phyloP scores from a whole-genome alignment of 64 coral and sea anemone genomes.

The Actinia tenebrosa region DNA sequence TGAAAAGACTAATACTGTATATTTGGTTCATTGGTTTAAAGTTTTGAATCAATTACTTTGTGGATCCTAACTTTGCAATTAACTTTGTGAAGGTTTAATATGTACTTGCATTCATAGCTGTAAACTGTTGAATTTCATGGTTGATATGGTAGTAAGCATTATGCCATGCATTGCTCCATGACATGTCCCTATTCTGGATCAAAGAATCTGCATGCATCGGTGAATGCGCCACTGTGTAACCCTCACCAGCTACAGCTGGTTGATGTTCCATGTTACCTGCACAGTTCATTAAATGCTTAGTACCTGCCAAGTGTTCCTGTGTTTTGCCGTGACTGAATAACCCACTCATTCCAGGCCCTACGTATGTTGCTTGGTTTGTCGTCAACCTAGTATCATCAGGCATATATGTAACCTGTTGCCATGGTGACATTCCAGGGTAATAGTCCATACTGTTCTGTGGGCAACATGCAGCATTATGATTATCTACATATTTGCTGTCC shows the following conservation, averaged over 20 bases:
- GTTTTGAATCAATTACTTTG: neutral
- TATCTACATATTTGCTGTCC: neutral
- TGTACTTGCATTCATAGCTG: neutral
- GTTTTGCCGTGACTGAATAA: neutral
- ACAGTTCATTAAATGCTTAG: neutral
- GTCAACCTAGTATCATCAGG: neutral
- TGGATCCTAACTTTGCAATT: neutral
- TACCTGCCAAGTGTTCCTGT: neutral
- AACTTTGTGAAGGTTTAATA: neutral
- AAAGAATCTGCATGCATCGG: neutral
- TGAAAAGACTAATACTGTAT: too few species aligned
- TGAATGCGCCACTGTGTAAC: neutral
- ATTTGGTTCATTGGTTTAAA: too few species aligned
- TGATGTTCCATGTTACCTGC: neutral
- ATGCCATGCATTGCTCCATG: conserved; percentile 57
- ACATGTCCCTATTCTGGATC: neutral
- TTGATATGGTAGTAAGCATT: conserved; percentile 49
- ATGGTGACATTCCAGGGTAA: neutral
- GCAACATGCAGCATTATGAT: neutral
- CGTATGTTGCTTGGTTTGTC: neutral
- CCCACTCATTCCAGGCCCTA: neutral
- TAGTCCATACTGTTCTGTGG: neutral
- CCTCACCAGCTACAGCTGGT: neutral
- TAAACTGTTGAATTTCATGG: conserved; percentile 56
- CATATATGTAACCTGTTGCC: neutral